Evolutionary conservation across 1,140 invertebrate species (phyloP), one percentile per base, ranked within the genome.

Genomic region (Metaphire vulgaris): DNA sequence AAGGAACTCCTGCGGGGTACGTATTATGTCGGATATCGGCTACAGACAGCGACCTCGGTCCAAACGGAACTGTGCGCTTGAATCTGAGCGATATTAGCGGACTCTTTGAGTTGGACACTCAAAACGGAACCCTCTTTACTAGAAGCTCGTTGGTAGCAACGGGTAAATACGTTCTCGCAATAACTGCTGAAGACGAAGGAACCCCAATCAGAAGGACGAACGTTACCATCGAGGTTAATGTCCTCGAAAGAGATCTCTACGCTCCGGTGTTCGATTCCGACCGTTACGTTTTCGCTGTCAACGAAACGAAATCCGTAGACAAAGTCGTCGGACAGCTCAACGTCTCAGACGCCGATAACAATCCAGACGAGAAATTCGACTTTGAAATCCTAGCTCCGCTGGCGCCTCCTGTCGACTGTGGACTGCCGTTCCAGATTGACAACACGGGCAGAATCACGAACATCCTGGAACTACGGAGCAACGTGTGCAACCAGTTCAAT

Each of bases 21-120:
- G 65, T 72, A 33, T 69, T 81, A 1, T 33, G 80, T 1, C 69
- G 32, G 12, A 78, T 81, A 1, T 73, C 65, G 15, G 81, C 79
- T 6, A 75, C 68, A 1, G 80, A 81, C 72, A 15, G 31, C 30
- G 80, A 80, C 68, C 56, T 30, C 14, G 33, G 33, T n/a, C 26
- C 26, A 21, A 67, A 77, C 32, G 64, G 33, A 31, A 65, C n/a
- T 34, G 32, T 68, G 30, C n/a, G 32, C 14, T 41, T 69, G 32
- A 31, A 33, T 14, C 67, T 33, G 14, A 33, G 32, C 33, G 74
- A 68, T 33, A n/a, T 31, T 31, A 21, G 28, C 14, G 56, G 30
- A 30, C 34, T 77, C 1, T 71, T 77, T 67, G 56, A 16, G 66
- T 65, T 72, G 41, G 67, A 77, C 67, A 15, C 32, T 31, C 21